These are phyloP conservation scores for Sycophaga agraensis DNA, from an alignment of 1,140 invertebrate species.

Conservation along the genomic window DNA sequence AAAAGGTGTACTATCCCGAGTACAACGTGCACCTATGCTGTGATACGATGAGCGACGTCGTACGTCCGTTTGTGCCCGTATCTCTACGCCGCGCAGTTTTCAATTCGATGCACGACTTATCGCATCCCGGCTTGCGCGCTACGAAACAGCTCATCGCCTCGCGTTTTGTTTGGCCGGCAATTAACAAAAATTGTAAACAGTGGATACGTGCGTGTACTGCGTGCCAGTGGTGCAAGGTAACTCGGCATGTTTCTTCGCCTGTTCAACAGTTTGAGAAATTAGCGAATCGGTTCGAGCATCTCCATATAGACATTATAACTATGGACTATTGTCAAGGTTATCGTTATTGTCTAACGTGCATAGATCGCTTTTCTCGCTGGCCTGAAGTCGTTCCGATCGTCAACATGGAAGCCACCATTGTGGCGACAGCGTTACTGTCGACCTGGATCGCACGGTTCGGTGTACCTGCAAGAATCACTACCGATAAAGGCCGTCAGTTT, in stretches of 20 bases:
- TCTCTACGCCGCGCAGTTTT: slow-evolving; percentile 12
- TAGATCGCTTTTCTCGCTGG: slow-evolving; percentile 37
- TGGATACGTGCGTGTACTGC: slow-evolving; percentile 36
- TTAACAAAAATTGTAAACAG: slow-evolving; percentile 39
- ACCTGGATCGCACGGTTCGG: slow-evolving; percentile 42
- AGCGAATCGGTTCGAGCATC: slow-evolving; percentile 32
- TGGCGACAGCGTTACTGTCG: slow-evolving; percentile 31
- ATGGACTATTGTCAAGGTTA: slow-evolving; percentile 13
- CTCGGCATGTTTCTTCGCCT: slow-evolving; percentile 35
- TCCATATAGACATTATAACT: slow-evolving; percentile 35
- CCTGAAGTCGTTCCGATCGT: slow-evolving; percentile 37
- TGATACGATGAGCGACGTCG: slow-evolving; percentile 15
- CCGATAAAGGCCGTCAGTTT: slow-evolving; percentile 40
- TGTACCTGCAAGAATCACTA: slow-evolving; percentile 35
- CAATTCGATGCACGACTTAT: slow-evolving; percentile 15
- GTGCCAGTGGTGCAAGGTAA: slow-evolving; percentile 41
- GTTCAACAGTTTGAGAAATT: slow-evolving; percentile 29
- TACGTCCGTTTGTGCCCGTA: slow-evolving; percentile 26
- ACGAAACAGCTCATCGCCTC: slow-evolving; percentile 28
- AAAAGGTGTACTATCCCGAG: too few relatives aligned
- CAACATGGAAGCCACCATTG: slow-evolving; percentile 31
- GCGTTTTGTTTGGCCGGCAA: slow-evolving; percentile 37
- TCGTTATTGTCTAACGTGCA: slow-evolving; percentile 35
- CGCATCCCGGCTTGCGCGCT: slow-evolving; percentile 34
- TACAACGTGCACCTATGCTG: too few relatives aligned